Evolutionary conservation across 2,113 vertebrate species (phyloP).

Genomic region (Mustela nigripes): DNA sequence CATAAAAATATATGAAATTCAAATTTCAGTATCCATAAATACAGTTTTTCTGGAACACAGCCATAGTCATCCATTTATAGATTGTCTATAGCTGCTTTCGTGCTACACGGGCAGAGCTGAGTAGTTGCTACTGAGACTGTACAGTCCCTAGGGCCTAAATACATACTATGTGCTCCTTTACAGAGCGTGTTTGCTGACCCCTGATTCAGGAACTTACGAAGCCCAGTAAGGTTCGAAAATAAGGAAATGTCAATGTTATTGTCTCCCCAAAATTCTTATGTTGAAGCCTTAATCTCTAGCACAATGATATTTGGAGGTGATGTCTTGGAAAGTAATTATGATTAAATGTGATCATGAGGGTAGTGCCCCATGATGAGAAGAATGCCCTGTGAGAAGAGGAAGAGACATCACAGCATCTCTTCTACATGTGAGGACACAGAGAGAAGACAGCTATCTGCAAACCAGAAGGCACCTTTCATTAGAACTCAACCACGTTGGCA

Average conservation of each 20-base stretch:
- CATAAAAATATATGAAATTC: constrained; percentile 76
- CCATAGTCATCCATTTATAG: constrained; percentile 26
- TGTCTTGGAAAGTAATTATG: background rate
- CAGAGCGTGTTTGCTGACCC: background rate
- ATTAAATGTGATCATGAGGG: background rate
- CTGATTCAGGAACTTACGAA: background rate
- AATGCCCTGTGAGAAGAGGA: background rate
- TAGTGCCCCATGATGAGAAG: background rate
- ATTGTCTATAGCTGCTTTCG: background rate
- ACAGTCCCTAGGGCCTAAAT: background rate
- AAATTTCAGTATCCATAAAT: constrained; percentile 74
- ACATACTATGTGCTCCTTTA: background rate
- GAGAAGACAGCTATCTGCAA: background rate
- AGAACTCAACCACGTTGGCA: background rate
- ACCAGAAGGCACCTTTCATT: background rate
- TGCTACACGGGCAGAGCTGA: background rate
- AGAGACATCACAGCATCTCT: background rate
- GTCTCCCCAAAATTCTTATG: too few species aligned
- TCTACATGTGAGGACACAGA: background rate
- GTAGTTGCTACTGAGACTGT: background rate
- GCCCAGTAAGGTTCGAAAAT: background rate
- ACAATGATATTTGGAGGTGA: background rate
- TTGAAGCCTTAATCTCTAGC: background rate
- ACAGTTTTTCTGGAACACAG: constrained; percentile 52
- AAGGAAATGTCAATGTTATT: background rate